These are phyloP conservation scores for Lasius platythorax DNA, from an alignment of 2,888 invertebrate species.

Conservation along the genomic window DNA sequence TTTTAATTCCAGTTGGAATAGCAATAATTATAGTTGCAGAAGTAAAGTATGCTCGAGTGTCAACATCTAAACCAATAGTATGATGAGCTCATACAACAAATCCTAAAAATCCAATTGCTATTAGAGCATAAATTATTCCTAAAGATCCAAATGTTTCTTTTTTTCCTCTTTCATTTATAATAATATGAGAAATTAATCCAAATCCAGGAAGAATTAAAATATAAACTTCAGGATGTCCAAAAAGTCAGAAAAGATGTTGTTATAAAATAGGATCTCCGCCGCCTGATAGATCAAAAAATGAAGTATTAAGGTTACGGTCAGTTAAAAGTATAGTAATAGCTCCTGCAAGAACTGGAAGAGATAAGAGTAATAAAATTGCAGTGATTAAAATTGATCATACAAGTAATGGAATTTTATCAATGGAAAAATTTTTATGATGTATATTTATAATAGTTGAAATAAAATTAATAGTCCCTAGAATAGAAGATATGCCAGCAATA, in stretches of 20 bases:
- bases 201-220: conserved; percentile 95
- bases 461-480: conserved; percentile 93
- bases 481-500: conserved; percentile 91
- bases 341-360: conserved; percentile 92
- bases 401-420: conserved; percentile 91
- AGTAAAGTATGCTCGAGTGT: not conserved
- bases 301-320: conserved; percentile 93
- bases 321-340: conserved; percentile 93
- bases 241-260: conserved; percentile 95
- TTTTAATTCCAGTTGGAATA: not conserved
- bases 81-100: conserved; percentile 95
- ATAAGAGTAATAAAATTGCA: conserved; percentile 89
- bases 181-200: conserved; percentile 93
- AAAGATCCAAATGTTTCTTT: conserved; percentile 91
- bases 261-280: conserved; percentile 94
- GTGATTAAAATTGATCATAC: conserved; percentile 91
- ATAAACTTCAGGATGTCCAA: conserved; percentile 95
- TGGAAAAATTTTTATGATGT: conserved; percentile 88
- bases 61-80: conserved; percentile 92
- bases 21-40: not conserved
- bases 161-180: conserved; percentile 92
- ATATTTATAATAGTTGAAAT: conserved; percentile 92
- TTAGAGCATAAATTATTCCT: conserved; percentile 94
- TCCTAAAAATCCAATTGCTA: conserved; percentile 93
- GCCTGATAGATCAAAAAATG: conserved; percentile 93